A percentile compares a stretch with the other conserved stretches of the same genome.
phyloP scores from a whole-genome alignment of 1,140 invertebrate genomes.

The Drosophila ironensis region DNA sequence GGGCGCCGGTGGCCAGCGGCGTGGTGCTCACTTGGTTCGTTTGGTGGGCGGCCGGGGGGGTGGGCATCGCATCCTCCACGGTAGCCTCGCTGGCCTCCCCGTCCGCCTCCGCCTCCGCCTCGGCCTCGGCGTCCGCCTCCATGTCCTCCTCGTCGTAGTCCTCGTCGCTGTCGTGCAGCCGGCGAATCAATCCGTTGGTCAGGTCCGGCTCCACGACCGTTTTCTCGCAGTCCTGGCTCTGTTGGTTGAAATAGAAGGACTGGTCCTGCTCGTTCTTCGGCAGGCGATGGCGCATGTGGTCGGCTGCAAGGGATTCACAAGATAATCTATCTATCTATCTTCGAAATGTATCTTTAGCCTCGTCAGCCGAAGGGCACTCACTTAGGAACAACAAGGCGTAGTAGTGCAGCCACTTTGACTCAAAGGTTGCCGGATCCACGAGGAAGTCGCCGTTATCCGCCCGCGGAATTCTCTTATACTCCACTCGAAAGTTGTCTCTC shows the following conservation, averaged over 20 bases:
- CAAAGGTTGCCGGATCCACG: slow-evolving; percentile 73
- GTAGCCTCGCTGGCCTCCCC: slow-evolving; percentile 60
- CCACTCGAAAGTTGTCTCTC: slow-evolving; percentile 80
- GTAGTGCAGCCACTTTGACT: slow-evolving; percentile 81
- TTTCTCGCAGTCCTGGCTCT: slow-evolving; percentile 77
- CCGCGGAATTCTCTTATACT: slow-evolving; percentile 80
- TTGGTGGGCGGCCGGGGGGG: slow-evolving; percentile 74
- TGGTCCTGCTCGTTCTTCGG: slow-evolving; percentile 79
- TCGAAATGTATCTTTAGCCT: not conserved
- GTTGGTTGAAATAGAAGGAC: slow-evolving; percentile 75
- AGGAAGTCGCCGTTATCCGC: slow-evolving; percentile 76
- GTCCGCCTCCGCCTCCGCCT: slow-evolving; percentile 55
- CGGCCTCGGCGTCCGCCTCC: slow-evolving; percentile 73
- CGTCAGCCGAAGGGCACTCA: no score
- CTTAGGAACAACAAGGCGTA: slow-evolving; percentile 77
- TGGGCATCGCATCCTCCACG: slow-evolving; percentile 48
- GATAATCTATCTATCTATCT: no score
- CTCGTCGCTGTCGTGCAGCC: slow-evolving; percentile 76
- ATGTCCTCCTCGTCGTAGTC: slow-evolving; percentile 76
- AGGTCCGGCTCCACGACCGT: slow-evolving; percentile 77
- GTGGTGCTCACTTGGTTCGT: slow-evolving; percentile 65
- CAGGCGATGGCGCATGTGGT: slow-evolving; percentile 79
- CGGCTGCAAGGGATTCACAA: slow-evolving; percentile 40
- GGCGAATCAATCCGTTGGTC: slow-evolving; percentile 74
- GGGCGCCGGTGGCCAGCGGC: slow-evolving; percentile 54